Conservation (phyloP, 2,797 vertebrate genomes). For the Neostethus bicornis region DNA sequence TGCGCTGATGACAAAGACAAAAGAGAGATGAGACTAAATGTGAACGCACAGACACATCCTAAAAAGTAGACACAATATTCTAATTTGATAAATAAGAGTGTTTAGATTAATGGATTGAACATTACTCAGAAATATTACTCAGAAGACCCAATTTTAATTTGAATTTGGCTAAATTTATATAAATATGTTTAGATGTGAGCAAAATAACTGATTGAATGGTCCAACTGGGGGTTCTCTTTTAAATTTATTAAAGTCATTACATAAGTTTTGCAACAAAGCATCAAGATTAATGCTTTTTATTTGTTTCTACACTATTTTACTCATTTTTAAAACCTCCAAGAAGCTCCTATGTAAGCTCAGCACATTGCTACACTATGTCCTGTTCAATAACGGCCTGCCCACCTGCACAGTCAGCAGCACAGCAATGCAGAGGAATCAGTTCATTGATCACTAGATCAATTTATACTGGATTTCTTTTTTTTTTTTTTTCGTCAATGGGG, state of each 20-base stretch:
- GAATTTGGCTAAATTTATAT: too few relatives aligned
- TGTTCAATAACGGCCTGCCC: slow-evolving; percentile 18
- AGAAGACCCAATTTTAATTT: too few relatives aligned
- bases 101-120: not conserved
- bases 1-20: slow-evolving; percentile 26
- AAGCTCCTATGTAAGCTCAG: slow-evolving; percentile 30
- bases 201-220: too few relatives aligned
- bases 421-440: slow-evolving; percentile 41
- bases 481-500: slow-evolving; percentile 10
- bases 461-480: slow-evolving; percentile 25
- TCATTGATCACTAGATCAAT: slow-evolving; percentile 62
- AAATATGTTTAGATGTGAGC: too few relatives aligned
- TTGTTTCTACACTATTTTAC: not conserved
- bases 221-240: too few relatives aligned
- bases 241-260: too few relatives aligned
- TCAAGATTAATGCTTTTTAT: too few relatives aligned
- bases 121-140: too few relatives aligned
- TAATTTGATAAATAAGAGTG: not conserved
- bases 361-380: slow-evolving; percentile 27
- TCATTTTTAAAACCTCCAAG: too few relatives aligned
- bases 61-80: not conserved
- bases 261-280: too few relatives aligned
- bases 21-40: slow-evolving; percentile 11
- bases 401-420: slow-evolving; percentile 54
- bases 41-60: not conserved